Percentiles rank a stretch among this genome's conserved stretches.
phyloP scores from a whole-genome alignment of 2,797 vertebrate species.

The Leptoclinus maculatus region DNA sequence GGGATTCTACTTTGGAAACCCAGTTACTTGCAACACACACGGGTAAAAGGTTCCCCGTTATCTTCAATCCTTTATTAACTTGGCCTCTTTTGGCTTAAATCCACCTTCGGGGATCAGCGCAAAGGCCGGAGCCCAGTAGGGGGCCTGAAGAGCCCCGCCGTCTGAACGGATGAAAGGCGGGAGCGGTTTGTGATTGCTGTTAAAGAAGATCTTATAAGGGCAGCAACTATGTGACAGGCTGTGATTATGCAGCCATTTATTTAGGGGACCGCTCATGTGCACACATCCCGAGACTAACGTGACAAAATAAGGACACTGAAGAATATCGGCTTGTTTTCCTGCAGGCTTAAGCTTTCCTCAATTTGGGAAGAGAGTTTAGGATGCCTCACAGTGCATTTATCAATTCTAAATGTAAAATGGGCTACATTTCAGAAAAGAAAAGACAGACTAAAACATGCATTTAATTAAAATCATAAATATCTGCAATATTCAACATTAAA shows the following conservation, averaged over 20 bases:
- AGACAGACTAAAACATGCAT: neutral
- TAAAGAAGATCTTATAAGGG: constrained; percentile 54
- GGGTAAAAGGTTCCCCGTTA: constrained; percentile 53
- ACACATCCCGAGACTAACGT: constrained; percentile 27
- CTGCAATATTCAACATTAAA: neutral
- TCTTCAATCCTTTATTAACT: constrained; percentile 72
- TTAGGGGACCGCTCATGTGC: constrained; percentile 34
- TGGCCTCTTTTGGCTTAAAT: constrained; percentile 68
- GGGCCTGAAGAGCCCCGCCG: constrained; percentile 61
- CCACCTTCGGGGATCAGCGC: constrained; percentile 63
- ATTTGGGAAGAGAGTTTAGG: constrained; percentile 9
- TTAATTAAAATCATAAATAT: neutral
- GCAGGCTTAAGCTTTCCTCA: constrained; percentile 18
- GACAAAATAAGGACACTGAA: constrained; percentile 23
- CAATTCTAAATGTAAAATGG: neutral
- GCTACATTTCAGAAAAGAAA: neutral
- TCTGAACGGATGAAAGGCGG: constrained; percentile 67
- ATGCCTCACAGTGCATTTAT: neutral
- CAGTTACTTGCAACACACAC: constrained; percentile 31
- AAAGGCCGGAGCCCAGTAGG: constrained; percentile 65
- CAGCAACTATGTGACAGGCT: constrained; percentile 56
- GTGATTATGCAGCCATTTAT: constrained; percentile 62
- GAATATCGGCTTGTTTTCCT: constrained; percentile 33
- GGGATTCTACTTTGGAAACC: constrained; percentile 37
- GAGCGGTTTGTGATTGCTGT: constrained; percentile 68